A percentile compares a stretch with the other conserved stretches of the same genome.
Conservation (phyloP, 2,888 invertebrate genomes). For the Dynastes tityus region DNA sequence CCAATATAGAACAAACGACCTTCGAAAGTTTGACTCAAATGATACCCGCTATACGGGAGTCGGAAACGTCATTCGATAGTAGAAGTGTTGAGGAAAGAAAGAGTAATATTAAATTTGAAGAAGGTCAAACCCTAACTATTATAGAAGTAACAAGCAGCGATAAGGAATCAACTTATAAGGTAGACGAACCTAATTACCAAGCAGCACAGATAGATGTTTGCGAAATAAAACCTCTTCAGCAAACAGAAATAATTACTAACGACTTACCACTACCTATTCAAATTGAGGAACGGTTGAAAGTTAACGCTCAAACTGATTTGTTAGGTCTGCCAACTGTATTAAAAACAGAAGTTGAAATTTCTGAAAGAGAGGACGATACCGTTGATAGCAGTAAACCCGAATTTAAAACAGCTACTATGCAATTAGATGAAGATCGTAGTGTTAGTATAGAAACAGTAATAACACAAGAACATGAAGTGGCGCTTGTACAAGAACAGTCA, state of each 20-base stretch:
- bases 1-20: conserved; percentile 70
- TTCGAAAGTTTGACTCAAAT: conserved; percentile 70
- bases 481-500: conserved; percentile 64
- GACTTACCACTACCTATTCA: conserved; percentile 67
- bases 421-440: conserved; percentile 69
- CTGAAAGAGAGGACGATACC: conserved; percentile 69
- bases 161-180: conserved; percentile 66
- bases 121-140: conserved; percentile 69
- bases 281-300: conserved; percentile 62
- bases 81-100: conserved; percentile 66
- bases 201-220: conserved; percentile 66
- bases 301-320: conserved; percentile 66
- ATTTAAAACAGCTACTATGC: conserved; percentile 67
- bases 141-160: conserved; percentile 73
- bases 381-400: conserved; percentile 64
- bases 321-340: conserved; percentile 67
- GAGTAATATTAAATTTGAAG: conserved; percentile 69
- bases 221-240: conserved; percentile 71
- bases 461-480: conserved; percentile 71
- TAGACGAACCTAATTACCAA: conserved; percentile 65
- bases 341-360: conserved; percentile 69
- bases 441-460: conserved; percentile 71
- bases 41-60: conserved; percentile 68
- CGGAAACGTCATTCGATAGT: conserved; percentile 68
- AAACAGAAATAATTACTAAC: conserved; percentile 70